Evolutionary conservation across 2,888 invertebrate genomes (phyloP).

Genomic region (Trissolcus brochymenae): DNA sequence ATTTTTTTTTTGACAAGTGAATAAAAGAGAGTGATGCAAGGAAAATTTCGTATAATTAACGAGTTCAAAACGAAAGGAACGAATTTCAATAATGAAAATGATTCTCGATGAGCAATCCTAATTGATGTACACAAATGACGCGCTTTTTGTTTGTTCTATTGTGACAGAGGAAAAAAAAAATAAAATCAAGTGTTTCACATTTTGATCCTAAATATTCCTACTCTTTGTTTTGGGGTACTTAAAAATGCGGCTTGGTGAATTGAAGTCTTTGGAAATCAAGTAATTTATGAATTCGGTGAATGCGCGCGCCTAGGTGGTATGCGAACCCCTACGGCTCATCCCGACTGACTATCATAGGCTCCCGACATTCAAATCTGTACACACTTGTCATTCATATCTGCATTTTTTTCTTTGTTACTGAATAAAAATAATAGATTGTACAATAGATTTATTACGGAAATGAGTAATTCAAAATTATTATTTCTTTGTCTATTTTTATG

Average conservation of each 20-base stretch:
- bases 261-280: conserved; percentile 5
- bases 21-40: too few relatives aligned
- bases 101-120: not conserved
- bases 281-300: conserved; percentile 13
- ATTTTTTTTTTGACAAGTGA: too few relatives aligned
- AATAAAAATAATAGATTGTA: not conserved
- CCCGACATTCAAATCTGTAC: not conserved
- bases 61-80: too few relatives aligned
- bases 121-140: not conserved
- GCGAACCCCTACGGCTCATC: conserved; percentile 18
- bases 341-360: conserved; percentile 3
- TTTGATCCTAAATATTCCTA: not conserved
- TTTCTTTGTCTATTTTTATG: too few relatives aligned
- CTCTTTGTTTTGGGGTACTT: not conserved
- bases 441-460: too few relatives aligned
- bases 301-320: conserved; percentile 3
- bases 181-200: not conserved
- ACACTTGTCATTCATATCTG: not conserved
- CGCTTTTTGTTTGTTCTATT: not conserved
- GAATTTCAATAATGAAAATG: not conserved
- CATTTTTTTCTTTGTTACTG: not conserved
- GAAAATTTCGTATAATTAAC: too few relatives aligned
- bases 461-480: too few relatives aligned
- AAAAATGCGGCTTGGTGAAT: not conserved
- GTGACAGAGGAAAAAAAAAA: not conserved